Conservation (phyloP, 2,888 invertebrate species). For the Athalia cordata region DNA sequence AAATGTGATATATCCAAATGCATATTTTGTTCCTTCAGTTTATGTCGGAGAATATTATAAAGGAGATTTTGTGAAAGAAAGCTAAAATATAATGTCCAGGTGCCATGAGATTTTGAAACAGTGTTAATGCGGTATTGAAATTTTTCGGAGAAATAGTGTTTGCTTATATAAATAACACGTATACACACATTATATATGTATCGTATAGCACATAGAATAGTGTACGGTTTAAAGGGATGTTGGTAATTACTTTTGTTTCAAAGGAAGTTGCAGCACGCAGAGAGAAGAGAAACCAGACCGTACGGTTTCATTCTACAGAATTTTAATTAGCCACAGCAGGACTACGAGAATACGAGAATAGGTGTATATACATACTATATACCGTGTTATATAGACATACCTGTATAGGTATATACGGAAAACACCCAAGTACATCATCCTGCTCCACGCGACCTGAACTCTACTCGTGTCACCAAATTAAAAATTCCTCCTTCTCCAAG, state of each 20-base stretch:
- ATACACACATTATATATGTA: too few relatives aligned
- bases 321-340: slow-evolving; percentile 40
- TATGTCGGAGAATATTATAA: slow-evolving; percentile 5
- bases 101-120: too few relatives aligned
- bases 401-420: too few relatives aligned
- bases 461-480: slow-evolving; percentile 23
- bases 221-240: slow-evolving; percentile 25
- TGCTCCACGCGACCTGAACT: slow-evolving; percentile 9
- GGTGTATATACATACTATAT: neutral
- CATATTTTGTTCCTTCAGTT: slow-evolving; percentile 13
- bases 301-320: slow-evolving; percentile 41
- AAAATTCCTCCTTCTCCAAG: slow-evolving; percentile 15
- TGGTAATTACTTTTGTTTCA: slow-evolving; percentile 43
- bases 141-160: slow-evolving; percentile 1
- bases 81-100: too few relatives aligned
- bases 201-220: neutral
- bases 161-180: neutral
- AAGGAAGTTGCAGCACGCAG: slow-evolving; percentile 21
- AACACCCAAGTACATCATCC: neutral
- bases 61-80: too few relatives aligned
- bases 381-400: too few relatives aligned
- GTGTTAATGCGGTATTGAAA: too few relatives aligned
- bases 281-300: slow-evolving; percentile 17
- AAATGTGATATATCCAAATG: too few relatives aligned
- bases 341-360: slow-evolving; percentile 34